Evolutionary conservation across 2,113 vertebrate genomes (phyloP), one percentile per base, ranked within the genome.

Genomic region (Halichoerus grypus): DNA sequence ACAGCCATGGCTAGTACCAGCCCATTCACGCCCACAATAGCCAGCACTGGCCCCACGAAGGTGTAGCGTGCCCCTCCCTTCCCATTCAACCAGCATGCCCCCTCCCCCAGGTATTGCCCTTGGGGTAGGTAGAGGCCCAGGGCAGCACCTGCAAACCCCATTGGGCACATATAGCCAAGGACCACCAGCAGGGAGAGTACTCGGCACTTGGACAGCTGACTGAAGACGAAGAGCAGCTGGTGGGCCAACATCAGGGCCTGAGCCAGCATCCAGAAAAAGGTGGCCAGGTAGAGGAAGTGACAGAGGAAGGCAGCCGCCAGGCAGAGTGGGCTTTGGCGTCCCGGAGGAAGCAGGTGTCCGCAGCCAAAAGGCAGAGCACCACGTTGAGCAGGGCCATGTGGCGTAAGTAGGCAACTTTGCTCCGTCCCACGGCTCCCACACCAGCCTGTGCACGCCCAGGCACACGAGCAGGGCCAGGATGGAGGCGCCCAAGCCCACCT

Each of bases 251-350:
- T 82, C 53, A 99, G 98, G 9, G 99, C 99, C 59, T 99, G 99
- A 0, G 98, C 98, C 11, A 99, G 95, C 99, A 99, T 99, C 99
- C 99, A 99, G 96, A 99, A 99, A 87, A 99, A 99, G 1, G 99
- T 77, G 57, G 99, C 98, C 51, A 99, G 98, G 90, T 99, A 99
- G 97, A 99, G 99, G 80, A 99, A 98, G 85, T 99, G 99, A 77
- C 98, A 98, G 83, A 99, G 99, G 91, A 99, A 99, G 15, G 99
- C 98, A 0, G 96, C 96, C 2, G 98, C 91, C 89, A 98, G 98
- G 93, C 99, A 99, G 33, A 98, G 80, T 0, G 83, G 79, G 67
- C 81, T 98, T 12, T 0, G 69, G 22, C 92, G 91, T 3, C 67
- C 77, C 0, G 69, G 63, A 7, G 82, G 28, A n/a, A 99, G 98